phyloP scores from a whole-genome alignment of 2,888 invertebrate genomes.

The Azorinus chamasolen region DNA sequence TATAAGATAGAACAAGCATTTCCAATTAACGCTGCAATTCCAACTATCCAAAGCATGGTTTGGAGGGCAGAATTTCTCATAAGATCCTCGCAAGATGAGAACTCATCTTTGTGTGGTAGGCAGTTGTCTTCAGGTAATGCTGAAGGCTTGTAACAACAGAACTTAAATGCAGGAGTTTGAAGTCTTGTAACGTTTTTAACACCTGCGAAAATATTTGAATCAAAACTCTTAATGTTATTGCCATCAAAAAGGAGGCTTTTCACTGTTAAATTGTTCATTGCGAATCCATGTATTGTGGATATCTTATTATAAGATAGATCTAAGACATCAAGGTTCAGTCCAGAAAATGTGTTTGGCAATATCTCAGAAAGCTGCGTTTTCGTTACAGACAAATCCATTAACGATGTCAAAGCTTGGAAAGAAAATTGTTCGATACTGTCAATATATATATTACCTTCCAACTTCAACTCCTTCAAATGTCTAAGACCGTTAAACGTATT shows the following conservation, averaged over 20 bases:
- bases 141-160: slow-evolving; percentile 21
- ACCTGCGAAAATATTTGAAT: slow-evolving; percentile 13
- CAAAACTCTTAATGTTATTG: not conserved
- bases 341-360: slow-evolving; percentile 13
- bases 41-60: slow-evolving; percentile 65
- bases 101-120: slow-evolving; percentile 49
- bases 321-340: slow-evolving; percentile 1
- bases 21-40: slow-evolving; percentile 60
- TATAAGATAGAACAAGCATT: slow-evolving; percentile 58
- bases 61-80: slow-evolving; percentile 59
- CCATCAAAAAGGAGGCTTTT: slow-evolving; percentile 6
- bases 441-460: slow-evolving; percentile 3
- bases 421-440: slow-evolving; percentile 6
- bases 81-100: slow-evolving; percentile 68
- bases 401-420: not conserved
- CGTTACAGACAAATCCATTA: not conserved
- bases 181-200: slow-evolving; percentile 4
- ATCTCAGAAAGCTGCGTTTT: not conserved
- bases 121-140: slow-evolving; percentile 56
- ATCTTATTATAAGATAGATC: slow-evolving; percentile 8
- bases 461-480: not conserved
- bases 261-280: slow-evolving; percentile 9
- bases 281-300: slow-evolving; percentile 3
- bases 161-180: slow-evolving; percentile 19
- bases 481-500: not conserved